Evolutionary conservation across 2,888 invertebrate species (phyloP).

Genomic region (Drosophila sordidula): DNA sequence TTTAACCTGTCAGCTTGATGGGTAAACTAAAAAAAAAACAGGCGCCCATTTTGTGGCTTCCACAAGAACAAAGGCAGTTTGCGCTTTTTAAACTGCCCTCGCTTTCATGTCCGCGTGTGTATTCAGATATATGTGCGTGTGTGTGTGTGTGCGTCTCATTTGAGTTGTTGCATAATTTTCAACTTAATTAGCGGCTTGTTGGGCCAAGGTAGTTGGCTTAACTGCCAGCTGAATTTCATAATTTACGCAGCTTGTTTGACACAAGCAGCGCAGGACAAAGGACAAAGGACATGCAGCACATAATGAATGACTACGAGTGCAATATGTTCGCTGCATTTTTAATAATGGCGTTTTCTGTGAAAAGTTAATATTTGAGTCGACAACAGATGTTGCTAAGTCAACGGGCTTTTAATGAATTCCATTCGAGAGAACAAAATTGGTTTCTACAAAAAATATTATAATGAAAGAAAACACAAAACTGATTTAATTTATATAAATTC

Average conservation of each 20-base stretch:
- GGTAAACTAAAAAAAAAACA: constrained; percentile 10
- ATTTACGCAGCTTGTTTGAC: constrained; percentile 22
- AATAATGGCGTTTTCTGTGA: constrained; percentile 3
- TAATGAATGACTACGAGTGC: constrained; percentile 13
- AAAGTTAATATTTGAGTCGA: background rate
- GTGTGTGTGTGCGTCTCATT: constrained; percentile 5
- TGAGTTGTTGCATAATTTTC: constrained; percentile 45
- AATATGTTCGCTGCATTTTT: constrained; percentile 20
- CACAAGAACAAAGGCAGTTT: constrained; percentile 39
- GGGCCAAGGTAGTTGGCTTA: constrained; percentile 24
- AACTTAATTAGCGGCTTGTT: constrained; percentile 46
- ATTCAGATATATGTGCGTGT: background rate
- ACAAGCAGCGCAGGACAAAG: constrained; percentile 5
- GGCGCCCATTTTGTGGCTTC: constrained; percentile 16
- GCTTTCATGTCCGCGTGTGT: constrained; percentile 1
- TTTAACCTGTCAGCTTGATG: background rate
- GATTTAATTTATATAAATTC: too few species aligned
- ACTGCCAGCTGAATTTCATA: constrained; percentile 35
- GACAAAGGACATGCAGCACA: constrained; percentile 10
- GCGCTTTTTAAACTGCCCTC: constrained; percentile 44
- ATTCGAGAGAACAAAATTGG: background rate
- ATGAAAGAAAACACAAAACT: background rate
- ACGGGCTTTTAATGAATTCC: too few species aligned
- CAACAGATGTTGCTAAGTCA: background rate
- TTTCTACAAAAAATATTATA: background rate